Base-by-base conservation (phyloP, 2,797 vertebrate species). In the Microcaecilia unicolor region DNA sequence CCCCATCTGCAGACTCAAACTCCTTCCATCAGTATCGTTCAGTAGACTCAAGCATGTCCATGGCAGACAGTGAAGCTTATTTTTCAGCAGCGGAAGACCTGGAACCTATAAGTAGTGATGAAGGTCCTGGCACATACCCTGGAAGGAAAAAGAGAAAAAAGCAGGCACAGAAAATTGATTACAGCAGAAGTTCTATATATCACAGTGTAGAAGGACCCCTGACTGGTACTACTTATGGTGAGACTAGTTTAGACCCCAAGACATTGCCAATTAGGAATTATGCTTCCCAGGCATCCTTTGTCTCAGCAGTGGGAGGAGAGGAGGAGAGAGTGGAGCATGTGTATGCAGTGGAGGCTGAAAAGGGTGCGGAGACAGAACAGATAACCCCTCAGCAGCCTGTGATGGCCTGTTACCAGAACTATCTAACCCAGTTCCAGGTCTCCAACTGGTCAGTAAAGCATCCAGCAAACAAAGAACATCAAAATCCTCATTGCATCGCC, bases 21-120 rank as follows among this genome's bases (percentile, higher is more conserved):
- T 96, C 93, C 0, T 99, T 99, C 72, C 96, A 93, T 59, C 95
- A 97, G 36, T 97, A 97, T 67, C 93, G 93, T 37, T 98, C 93
- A 0, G 90, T 96, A 35, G 94, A 96, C 63, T 98, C 95, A 31
- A 97, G 91, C 44, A 93, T 97, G 92, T 98, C 95, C 0, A 83
- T 98, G 68, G 95, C 93, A 1, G 95, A 99, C 37, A 98, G 95
- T 1, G 96, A 99, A 79, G 95, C 95, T 41, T 99, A 98, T 67
- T 99, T 95, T 63, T 98, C 95, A 1, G 96, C 96, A 2, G 77
- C 92, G 0, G 96, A 99, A 48, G 96, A 99, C 64, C 96, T 99
- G 37, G 96, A 99, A 44, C 93, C 91, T 2, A 89, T 97, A 51
- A 98, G 95, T 63, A 98, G 94, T 1, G 95, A 98, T 17, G 96